Percentiles rank a stretch among this genome's conserved stretches.
Evolutionary conservation across 2,888 invertebrate species (phyloP).

Genomic region (Tryphoninae sp.): DNA sequence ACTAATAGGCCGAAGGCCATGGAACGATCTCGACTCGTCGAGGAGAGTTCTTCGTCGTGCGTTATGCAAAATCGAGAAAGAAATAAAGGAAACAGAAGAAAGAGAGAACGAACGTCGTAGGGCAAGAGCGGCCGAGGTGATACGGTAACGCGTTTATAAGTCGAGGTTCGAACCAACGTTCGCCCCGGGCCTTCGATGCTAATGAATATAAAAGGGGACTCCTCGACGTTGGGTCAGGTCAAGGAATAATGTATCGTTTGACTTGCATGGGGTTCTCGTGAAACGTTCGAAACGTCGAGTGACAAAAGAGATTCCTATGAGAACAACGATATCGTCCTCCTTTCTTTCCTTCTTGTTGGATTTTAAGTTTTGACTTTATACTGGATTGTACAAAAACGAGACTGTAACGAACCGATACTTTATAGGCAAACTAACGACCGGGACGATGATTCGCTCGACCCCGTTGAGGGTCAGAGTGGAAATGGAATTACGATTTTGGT

Average conservation of each 20-base stretch:
- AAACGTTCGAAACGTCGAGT: conserved; percentile 43
- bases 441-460: neutral
- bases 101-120: conserved; percentile 10
- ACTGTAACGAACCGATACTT: neutral
- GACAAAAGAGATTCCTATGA: conserved; percentile 71
- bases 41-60: conserved; percentile 44
- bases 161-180: conserved; percentile 56
- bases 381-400: neutral
- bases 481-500: neutral
- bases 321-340: neutral
- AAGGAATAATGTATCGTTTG: conserved; percentile 80
- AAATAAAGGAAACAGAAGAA: neutral
- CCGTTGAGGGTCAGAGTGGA: neutral
- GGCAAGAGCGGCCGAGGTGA: neutral
- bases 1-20: conserved; percentile 25
- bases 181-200: conserved; percentile 65
- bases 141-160: neutral
- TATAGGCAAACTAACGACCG: neutral
- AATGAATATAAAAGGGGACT: conserved; percentile 79
- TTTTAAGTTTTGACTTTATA: neutral
- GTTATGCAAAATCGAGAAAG: conserved; percentile 50
- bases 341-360: neutral
- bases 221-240: conserved; percentile 79
- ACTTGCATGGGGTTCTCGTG: conserved; percentile 73
- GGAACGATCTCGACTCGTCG: conserved; percentile 23